Percentiles rank a stretch among this genome's conserved stretches.
phyloP scores from a whole-genome alignment of 1,140 invertebrate species.

The Limonius californicus region DNA sequence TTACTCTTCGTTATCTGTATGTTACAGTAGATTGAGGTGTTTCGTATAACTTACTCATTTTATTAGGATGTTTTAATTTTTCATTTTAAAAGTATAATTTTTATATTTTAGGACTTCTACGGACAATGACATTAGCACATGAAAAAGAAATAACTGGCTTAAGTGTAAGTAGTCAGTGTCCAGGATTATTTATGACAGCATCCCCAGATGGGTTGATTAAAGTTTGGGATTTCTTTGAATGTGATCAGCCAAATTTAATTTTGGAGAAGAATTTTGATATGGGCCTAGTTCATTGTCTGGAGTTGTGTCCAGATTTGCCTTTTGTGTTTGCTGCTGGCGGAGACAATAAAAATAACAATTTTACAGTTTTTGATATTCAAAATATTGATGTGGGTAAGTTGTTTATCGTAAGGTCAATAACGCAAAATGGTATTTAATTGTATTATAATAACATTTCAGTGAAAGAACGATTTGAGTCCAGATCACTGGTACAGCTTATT shows the following conservation, averaged over 20 bases:
- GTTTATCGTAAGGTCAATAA: no score
- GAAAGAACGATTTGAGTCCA: neutral
- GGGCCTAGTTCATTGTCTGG: slow-evolving; percentile 70
- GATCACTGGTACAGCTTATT: neutral
- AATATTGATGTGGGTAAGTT: slow-evolving; percentile 61
- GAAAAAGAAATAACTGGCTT: slow-evolving; percentile 77
- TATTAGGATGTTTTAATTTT: no score
- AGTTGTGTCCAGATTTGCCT: slow-evolving; percentile 74
- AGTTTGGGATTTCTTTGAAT: slow-evolving; percentile 66
- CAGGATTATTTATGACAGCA: slow-evolving; percentile 66
- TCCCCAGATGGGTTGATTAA: slow-evolving; percentile 72
- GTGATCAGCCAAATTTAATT: slow-evolving; percentile 30
- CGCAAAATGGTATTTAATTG: neutral
- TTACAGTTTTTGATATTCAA: slow-evolving; percentile 71
- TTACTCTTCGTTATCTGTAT: no score
- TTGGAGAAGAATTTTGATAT: slow-evolving; percentile 60
- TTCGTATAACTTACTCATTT: no score
- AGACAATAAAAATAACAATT: slow-evolving; percentile 74
- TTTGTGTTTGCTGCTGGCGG: slow-evolving; percentile 78
- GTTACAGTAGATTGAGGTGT: no score
- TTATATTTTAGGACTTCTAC: slow-evolving; percentile 57
- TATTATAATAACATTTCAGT: neutral
- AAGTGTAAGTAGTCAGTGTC: slow-evolving; percentile 61
- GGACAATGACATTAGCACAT: slow-evolving; percentile 75
- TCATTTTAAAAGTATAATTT: neutral